A percentile compares a stretch with the other conserved stretches of the same genome.
phyloP scores from a whole-genome alignment of 1,140 invertebrate species.

The Venturia canescens region DNA sequence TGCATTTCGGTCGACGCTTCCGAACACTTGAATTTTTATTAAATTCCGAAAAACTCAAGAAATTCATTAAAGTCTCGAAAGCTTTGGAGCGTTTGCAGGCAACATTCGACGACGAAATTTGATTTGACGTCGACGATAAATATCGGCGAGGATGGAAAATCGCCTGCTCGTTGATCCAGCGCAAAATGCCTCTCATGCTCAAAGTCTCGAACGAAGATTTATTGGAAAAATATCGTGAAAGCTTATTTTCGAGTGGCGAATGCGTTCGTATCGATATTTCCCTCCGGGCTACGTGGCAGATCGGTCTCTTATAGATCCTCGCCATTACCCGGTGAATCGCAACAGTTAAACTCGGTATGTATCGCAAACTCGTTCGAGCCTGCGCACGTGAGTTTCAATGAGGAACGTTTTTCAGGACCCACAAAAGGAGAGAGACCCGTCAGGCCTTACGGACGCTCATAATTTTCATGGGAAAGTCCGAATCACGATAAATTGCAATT shows the following conservation, averaged over 20 bases:
- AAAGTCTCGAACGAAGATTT: constrained; percentile 62
- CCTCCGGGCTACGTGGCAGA: constrained; percentile 3
- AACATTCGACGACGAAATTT: too few relatives aligned
- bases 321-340: constrained; percentile 1
- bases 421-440: background rate
- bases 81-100: too few relatives aligned
- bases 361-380: too few relatives aligned
- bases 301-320: constrained; percentile 13
- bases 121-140: too few relatives aligned
- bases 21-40: too few relatives aligned
- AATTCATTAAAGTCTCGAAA: too few relatives aligned
- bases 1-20: too few relatives aligned
- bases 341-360: too few relatives aligned
- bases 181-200: too few relatives aligned
- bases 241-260: constrained; percentile 33
- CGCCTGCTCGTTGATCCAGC: too few relatives aligned
- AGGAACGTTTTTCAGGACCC: background rate
- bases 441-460: background rate
- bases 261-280: constrained; percentile 7
- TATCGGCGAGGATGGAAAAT: too few relatives aligned
- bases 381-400: background rate
- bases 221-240: constrained; percentile 63
- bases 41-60: too few relatives aligned
- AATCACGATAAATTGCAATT: background rate
- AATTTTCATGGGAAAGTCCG: background rate